Percentiles rank a stretch among this genome's conserved stretches.
These are phyloP conservation scores for Oegoconia quadripuncta DNA, from an alignment of 2,888 invertebrate genomes.

Conservation along the genomic window DNA sequence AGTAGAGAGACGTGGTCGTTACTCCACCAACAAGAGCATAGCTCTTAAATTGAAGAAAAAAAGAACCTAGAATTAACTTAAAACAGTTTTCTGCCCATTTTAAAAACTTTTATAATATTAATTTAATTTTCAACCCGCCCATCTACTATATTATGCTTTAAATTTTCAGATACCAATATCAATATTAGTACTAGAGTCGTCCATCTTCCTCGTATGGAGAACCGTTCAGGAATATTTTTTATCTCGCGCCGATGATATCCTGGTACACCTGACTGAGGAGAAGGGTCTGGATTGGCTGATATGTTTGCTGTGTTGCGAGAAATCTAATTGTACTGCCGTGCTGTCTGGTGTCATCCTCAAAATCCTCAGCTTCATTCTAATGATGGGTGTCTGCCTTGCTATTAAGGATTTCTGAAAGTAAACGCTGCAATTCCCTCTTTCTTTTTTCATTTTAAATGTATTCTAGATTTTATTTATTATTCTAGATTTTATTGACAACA, in stretches of 20 bases:
- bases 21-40: too few relatives aligned
- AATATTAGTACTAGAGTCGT: constrained; percentile 40
- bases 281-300: constrained; percentile 40
- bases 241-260: constrained; percentile 40
- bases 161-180: constrained; percentile 44
- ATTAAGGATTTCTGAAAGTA: constrained; percentile 1
- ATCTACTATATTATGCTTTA: background rate
- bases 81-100: too few relatives aligned
- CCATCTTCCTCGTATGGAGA: constrained; percentile 40
- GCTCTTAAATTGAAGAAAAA: too few relatives aligned
- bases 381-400: constrained; percentile 33
- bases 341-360: constrained; percentile 40
- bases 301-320: constrained; percentile 44
- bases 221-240: constrained; percentile 36
- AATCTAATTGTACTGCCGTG: constrained; percentile 33
- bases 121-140: too few relatives aligned
- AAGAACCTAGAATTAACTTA: too few relatives aligned
- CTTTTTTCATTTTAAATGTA: too few relatives aligned
- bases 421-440: background rate
- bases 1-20: too few relatives aligned
- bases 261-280: constrained; percentile 36
- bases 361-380: constrained; percentile 32
- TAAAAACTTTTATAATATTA: too few relatives aligned
- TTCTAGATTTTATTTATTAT: too few relatives aligned
- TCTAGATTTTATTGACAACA: too few relatives aligned